Evolutionary conservation across 2,113 vertebrate genomes (phyloP).

Genomic region (Natator depressus): DNA sequence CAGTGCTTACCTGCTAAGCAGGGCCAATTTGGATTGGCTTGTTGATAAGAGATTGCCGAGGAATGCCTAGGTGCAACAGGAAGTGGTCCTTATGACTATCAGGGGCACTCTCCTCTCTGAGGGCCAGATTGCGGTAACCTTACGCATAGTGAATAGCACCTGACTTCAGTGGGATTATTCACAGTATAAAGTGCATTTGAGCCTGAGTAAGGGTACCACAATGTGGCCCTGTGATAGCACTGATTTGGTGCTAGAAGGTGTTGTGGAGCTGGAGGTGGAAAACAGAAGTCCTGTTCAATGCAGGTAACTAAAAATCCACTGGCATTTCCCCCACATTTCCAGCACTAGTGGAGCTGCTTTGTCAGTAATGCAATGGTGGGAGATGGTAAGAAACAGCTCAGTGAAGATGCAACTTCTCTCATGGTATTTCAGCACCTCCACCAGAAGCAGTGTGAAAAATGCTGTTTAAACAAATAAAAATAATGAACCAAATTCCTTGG

Average conservation of each 20-base stretch:
- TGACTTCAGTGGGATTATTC: background rate
- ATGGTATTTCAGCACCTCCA: conserved; percentile 54
- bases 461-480: conserved; percentile 18
- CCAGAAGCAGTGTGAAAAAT: background rate
- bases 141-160: no score
- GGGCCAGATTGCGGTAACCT: background rate
- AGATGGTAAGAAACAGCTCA: conserved; percentile 53
- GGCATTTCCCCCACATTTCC: conserved; percentile 20
- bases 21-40: conserved; percentile 16
- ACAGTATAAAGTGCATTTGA: background rate
- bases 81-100: background rate
- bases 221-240: background rate
- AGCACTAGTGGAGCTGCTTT: conserved; percentile 29
- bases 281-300: background rate
- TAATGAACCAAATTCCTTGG: conserved; percentile 52
- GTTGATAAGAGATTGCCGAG: conserved; percentile 19
- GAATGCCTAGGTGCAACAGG: background rate
- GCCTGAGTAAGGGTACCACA: background rate
- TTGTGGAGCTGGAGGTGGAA: background rate
- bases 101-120: background rate
- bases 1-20: background rate
- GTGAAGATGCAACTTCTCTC: conserved; percentile 49
- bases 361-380: conserved; percentile 37
- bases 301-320: background rate
- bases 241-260: background rate